Conservation (phyloP, 2,888 invertebrate genomes). For the Pecten maximus region DNA sequence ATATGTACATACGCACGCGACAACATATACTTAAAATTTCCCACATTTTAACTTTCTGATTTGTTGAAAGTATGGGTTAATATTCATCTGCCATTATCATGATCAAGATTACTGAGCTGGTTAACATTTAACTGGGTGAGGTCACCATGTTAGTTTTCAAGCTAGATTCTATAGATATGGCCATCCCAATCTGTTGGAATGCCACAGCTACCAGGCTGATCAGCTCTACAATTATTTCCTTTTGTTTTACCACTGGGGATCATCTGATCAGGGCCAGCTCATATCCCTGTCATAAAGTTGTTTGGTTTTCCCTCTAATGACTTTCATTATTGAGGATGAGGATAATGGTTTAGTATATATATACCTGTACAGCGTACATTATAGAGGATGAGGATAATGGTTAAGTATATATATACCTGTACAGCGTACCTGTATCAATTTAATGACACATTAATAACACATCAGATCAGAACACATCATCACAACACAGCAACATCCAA, state of each 20-base stretch:
- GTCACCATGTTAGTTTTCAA: neutral
- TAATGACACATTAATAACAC: neutral
- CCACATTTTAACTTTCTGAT: too few species aligned
- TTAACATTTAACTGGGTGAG: neutral
- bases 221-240: neutral
- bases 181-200: neutral
- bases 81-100: too few species aligned
- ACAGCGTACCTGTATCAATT: neutral
- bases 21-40: too few species aligned
- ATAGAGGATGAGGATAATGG: too few species aligned
- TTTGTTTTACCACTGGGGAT: slow-evolving; percentile 2
- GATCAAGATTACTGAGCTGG: too few species aligned
- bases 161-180: neutral
- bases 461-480: too few species aligned
- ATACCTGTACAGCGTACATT: neutral
- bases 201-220: neutral
- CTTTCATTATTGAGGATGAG: neutral
- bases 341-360: neutral
- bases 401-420: neutral
- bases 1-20: too few species aligned
- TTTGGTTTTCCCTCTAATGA: neutral
- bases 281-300: neutral
- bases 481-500: neutral
- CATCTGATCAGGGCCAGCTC: neutral
- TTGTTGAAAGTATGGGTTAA: too few species aligned